phyloP scores from a whole-genome alignment of 2,888 invertebrate genomes.

The Tinea trinotella region DNA sequence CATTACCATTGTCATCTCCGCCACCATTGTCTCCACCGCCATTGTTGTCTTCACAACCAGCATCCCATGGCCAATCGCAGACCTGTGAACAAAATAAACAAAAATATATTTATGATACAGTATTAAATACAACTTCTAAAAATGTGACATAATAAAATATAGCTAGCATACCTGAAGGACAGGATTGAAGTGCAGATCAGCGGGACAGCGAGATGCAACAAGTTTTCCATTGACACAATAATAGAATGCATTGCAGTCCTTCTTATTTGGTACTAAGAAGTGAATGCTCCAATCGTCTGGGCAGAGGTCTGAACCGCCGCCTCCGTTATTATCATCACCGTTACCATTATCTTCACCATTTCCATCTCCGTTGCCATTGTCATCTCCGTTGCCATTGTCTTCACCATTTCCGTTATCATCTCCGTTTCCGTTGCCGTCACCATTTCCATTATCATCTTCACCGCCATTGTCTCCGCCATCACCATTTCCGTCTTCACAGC shows the following conservation, averaged over 20 bases:
- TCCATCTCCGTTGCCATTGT: constrained; percentile 19
- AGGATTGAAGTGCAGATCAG: constrained; percentile 37
- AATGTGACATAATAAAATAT: no score
- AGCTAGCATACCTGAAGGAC: constrained; percentile 35
- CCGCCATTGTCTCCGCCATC: constrained; percentile 18
- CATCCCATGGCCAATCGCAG: constrained; percentile 14
- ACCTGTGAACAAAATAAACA: not conserved
- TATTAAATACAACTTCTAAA: no score
- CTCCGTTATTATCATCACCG: constrained; percentile 13
- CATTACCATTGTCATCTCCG: constrained; percentile 18
- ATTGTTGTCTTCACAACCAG: constrained; percentile 14
- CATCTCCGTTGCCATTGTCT: constrained; percentile 19
- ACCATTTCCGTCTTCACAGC: constrained; percentile 16
- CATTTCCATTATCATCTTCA: constrained; percentile 18
- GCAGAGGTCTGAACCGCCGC: constrained; percentile 32
- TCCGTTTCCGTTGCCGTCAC: constrained; percentile 18
- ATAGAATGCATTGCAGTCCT: constrained; percentile 37
- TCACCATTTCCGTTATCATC: constrained; percentile 20
- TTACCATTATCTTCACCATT: constrained; percentile 20
- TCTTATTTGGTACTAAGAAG: constrained; percentile 36
- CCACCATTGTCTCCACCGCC: constrained; percentile 19
- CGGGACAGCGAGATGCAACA: constrained; percentile 29
- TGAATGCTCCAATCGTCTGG: constrained; percentile 31
- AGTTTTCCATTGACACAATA: constrained; percentile 36
- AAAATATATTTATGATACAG: no score